Percentiles rank a stretch among this genome's conserved stretches.
Conservation (phyloP, 2,113 vertebrate species). For the Ailurus styani region DNA sequence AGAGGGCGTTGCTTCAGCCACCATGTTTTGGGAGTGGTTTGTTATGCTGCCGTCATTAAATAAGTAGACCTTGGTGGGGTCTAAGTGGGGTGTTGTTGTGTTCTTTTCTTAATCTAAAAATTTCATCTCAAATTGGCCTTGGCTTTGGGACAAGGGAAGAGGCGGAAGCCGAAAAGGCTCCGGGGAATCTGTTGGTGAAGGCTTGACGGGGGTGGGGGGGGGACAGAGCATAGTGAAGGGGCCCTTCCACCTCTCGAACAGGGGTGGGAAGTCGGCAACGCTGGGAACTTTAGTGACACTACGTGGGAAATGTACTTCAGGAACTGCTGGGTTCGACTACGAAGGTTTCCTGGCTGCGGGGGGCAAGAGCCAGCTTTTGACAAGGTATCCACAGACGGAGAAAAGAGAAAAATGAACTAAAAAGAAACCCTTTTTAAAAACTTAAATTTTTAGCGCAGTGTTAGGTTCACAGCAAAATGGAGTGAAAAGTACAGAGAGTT, state of each 20-base stretch:
- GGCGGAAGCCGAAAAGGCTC: not conserved
- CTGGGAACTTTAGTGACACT: not conserved
- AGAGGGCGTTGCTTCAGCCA: not conserved
- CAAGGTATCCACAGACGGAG: not conserved
- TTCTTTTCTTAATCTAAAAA: not conserved
- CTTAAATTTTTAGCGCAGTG: not conserved
- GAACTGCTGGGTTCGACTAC: not conserved
- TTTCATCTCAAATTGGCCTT: not conserved
- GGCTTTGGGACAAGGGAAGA: not conserved
- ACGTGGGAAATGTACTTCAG: not conserved
- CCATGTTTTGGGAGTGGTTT: not conserved
- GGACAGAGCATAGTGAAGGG: not conserved
- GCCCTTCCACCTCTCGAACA: not conserved
- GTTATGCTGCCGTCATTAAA: no score
- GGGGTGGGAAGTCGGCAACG: not conserved
- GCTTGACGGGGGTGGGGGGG: not conserved
- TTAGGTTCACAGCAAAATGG: not conserved
- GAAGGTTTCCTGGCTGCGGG: not conserved
- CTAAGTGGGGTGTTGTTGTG: not conserved
- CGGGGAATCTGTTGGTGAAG: not conserved
- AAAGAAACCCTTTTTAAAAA: not conserved
- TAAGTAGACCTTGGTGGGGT: not conserved
- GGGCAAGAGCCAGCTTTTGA: not conserved
- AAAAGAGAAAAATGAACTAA: not conserved
- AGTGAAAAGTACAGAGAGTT: not conserved